Conservation (phyloP, 2,797 vertebrate genomes). For the Typhlichthys eigenmanni region DNA sequence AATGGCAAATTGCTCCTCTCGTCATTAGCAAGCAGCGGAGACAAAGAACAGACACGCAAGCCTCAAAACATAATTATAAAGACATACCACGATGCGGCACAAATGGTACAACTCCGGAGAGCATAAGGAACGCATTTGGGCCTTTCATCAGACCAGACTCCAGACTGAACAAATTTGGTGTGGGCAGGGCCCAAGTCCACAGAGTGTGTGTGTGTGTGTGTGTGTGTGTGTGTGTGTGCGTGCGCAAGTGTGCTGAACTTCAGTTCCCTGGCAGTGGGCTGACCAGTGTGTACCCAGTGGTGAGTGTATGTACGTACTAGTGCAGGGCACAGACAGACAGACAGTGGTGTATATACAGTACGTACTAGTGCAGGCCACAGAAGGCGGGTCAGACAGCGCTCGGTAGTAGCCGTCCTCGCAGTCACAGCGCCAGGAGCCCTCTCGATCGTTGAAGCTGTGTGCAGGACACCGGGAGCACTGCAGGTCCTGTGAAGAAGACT, state of each 20-base stretch:
- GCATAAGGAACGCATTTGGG: slow-evolving; percentile 54
- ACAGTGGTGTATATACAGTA: slow-evolving; percentile 37
- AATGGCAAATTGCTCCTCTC: slow-evolving; percentile 75
- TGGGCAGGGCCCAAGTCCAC: slow-evolving; percentile 4
- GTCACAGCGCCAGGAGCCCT: slow-evolving; percentile 94
- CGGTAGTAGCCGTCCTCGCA: slow-evolving; percentile 97
- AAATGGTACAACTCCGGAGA: slow-evolving; percentile 14
- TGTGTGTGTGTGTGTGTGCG: slow-evolving; percentile 1
- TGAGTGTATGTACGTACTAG: slow-evolving; percentile 2
- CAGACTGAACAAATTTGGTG: slow-evolving; percentile 32
- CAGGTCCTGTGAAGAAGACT: slow-evolving; percentile 96
- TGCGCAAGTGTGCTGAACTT: slow-evolving; percentile 19
- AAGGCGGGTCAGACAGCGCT: slow-evolving; percentile 89
- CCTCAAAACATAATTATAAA: slow-evolving; percentile 65
- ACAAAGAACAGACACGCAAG: slow-evolving; percentile 59
- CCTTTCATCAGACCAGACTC: slow-evolving; percentile 41
- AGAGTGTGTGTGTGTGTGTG: slow-evolving; percentile 11
- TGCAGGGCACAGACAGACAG: not conserved
- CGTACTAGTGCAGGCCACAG: slow-evolving; percentile 96
- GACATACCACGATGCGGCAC: slow-evolving; percentile 46
- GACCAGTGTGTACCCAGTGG: slow-evolving; percentile 7
- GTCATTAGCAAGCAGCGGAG: slow-evolving; percentile 71
- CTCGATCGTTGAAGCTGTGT: slow-evolving; percentile 94
- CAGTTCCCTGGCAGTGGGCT: slow-evolving; percentile 13
- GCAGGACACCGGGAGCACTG: slow-evolving; percentile 95